Conservation (phyloP, 2,888 invertebrate species). For the Lucinisca nassula region DNA sequence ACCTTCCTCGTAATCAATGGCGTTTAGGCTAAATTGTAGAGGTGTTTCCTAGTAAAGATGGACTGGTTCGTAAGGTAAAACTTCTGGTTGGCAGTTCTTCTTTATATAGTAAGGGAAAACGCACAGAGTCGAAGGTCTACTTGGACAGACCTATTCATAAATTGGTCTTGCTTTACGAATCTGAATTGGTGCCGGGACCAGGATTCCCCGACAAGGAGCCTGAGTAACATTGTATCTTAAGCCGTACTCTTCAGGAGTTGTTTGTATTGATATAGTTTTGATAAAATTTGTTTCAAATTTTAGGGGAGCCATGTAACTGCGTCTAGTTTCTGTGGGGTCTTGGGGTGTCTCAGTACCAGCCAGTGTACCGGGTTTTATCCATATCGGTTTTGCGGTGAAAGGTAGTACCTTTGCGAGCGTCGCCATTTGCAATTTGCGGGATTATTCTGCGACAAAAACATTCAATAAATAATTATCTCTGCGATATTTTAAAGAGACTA, state of each 20-base stretch:
- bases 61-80: constrained; percentile 13
- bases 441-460: no score
- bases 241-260: not conserved
- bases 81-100: not conserved
- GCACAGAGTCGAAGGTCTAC: not conserved
- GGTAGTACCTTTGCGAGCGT: no score
- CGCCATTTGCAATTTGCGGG: no score
- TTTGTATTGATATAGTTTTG: not conserved
- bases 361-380: no score
- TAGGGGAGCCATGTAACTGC: constrained; percentile 19
- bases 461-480: no score
- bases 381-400: no score
- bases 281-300: not conserved
- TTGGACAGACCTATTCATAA: constrained; percentile 20
- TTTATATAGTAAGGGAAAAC: constrained; percentile 1
- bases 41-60: not conserved
- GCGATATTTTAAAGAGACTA: no score
- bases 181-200: no score
- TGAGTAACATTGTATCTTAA: not conserved
- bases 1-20: not conserved
- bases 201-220: constrained; percentile 35
- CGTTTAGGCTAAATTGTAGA: not conserved
- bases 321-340: no score
- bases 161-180: not conserved
- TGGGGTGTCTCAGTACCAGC: no score